These are phyloP conservation scores for Tetrax tetrax DNA, from an alignment of 2,113 vertebrate species.

Conservation along the genomic window DNA sequence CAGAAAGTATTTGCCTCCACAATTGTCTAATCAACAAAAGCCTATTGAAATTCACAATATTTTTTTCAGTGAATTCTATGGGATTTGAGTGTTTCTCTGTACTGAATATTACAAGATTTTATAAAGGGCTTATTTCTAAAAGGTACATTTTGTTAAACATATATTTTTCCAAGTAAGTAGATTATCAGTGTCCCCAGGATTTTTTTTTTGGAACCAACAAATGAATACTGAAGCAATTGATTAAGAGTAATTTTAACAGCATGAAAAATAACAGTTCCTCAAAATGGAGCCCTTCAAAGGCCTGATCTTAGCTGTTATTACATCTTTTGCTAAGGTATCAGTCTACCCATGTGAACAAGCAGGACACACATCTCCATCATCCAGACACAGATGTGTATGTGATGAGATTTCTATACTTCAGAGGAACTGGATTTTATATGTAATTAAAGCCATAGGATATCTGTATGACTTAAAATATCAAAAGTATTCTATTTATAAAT, in stretches of 20 bases:
- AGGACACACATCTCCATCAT: not conserved
- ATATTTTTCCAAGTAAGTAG: not conserved
- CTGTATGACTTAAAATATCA: not conserved
- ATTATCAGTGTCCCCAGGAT: not conserved
- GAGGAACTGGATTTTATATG: not conserved
- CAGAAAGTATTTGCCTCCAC: not conserved
- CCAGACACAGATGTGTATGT: not conserved
- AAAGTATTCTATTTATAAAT: not conserved
- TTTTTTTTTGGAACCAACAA: not conserved
- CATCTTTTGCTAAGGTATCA: not conserved
- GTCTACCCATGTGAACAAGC: not conserved
- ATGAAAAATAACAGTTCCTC: not conserved
- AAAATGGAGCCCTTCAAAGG: not conserved
- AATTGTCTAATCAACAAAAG: not conserved
- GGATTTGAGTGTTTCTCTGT: not conserved
- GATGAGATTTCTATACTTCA: not conserved
- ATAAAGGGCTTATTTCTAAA: constrained; percentile 1
- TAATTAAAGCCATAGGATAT: not conserved
- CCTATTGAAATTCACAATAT: not conserved
- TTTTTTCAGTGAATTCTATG: not conserved
- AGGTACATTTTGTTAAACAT: not conserved
- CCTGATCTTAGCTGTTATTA: not conserved
- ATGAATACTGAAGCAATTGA: not conserved
- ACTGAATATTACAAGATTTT: not conserved
- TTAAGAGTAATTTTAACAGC: constrained; percentile 22